phyloP scores from a whole-genome alignment of 1,140 invertebrate genomes.

The Drepana arcuata region DNA sequence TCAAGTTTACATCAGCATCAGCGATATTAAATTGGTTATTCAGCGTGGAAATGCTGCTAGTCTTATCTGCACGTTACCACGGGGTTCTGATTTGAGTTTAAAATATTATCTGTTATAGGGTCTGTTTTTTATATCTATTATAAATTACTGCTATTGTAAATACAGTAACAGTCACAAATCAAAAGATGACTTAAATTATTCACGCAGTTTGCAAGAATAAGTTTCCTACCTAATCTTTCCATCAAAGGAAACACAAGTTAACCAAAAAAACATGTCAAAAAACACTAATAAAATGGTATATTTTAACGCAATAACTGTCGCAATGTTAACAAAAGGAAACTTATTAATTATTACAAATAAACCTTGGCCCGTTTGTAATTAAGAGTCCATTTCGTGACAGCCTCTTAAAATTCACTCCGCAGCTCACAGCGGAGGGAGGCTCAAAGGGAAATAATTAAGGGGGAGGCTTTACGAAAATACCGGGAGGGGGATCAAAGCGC shows the following conservation, averaged over 20 bases:
- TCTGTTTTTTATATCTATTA: not conserved
- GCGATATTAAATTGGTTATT: no score
- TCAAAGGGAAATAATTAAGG: slow-evolving; percentile 67
- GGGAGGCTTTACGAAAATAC: slow-evolving; percentile 52
- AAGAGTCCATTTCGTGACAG: slow-evolving; percentile 61
- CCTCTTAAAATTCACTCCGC: slow-evolving; percentile 65
- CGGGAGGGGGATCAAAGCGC: slow-evolving; percentile 53
- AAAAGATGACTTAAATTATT: not conserved
- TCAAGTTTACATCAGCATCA: no score
- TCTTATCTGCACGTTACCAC: no score
- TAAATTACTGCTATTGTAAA: not conserved
- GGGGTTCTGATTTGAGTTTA: no score
- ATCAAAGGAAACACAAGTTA: not conserved
- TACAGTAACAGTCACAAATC: not conserved
- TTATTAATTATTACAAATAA: slow-evolving; percentile 63
- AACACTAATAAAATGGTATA: not conserved
- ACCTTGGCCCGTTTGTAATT: slow-evolving; percentile 48
- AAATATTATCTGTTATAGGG: no score
- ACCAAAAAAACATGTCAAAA: not conserved
- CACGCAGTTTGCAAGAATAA: not conserved
- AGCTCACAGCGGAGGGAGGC: slow-evolving; percentile 25
- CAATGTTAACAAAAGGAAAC: slow-evolving; percentile 24
- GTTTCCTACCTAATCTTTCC: not conserved
- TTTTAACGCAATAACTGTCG: slow-evolving; percentile 14
- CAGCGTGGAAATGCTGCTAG: no score